Evolutionary conservation across 2,888 invertebrate species (phyloP).

Genomic region (Tromatobia lineatoria): DNA sequence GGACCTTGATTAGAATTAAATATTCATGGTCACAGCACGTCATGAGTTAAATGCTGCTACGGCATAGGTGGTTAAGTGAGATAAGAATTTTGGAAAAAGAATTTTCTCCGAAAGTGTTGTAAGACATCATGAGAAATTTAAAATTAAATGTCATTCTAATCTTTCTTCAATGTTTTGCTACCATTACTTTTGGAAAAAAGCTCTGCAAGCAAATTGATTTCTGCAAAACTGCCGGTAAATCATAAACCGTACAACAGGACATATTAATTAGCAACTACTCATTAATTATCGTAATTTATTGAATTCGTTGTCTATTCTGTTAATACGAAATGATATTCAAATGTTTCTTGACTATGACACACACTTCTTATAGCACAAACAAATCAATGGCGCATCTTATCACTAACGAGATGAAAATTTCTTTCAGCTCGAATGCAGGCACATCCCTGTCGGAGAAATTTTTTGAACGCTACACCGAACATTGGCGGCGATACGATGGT

Average conservation of each 20-base stretch:
- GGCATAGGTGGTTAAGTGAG: neutral
- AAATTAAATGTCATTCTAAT: too few relatives aligned
- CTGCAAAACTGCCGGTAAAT: too few relatives aligned
- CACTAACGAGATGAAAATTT: neutral
- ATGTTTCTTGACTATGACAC: constrained; percentile 12
- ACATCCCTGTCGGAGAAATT: constrained; percentile 37
- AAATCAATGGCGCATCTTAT: neutral
- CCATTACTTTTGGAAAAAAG: too few relatives aligned
- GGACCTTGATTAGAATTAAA: constrained; percentile 65
- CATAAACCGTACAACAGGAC: too few relatives aligned
- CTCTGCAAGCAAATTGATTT: too few relatives aligned
- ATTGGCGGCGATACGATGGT: neutral
- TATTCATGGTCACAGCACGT: constrained; percentile 54
- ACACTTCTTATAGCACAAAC: neutral
- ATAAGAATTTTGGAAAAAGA: constrained; percentile 13
- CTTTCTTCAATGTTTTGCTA: too few relatives aligned
- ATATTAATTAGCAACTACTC: too few relatives aligned
- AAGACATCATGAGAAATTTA: too few relatives aligned
- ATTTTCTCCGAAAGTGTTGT: neutral
- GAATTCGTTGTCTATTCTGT: neutral
- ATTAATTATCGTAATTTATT: too few relatives aligned
- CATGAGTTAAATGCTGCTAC: constrained; percentile 6
- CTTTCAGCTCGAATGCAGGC: neutral
- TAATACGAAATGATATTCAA: neutral
- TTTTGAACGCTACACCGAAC: constrained; percentile 38